Base-by-base conservation (phyloP, 2,113 vertebrate genomes). In the Semnornis frantzii region DNA sequence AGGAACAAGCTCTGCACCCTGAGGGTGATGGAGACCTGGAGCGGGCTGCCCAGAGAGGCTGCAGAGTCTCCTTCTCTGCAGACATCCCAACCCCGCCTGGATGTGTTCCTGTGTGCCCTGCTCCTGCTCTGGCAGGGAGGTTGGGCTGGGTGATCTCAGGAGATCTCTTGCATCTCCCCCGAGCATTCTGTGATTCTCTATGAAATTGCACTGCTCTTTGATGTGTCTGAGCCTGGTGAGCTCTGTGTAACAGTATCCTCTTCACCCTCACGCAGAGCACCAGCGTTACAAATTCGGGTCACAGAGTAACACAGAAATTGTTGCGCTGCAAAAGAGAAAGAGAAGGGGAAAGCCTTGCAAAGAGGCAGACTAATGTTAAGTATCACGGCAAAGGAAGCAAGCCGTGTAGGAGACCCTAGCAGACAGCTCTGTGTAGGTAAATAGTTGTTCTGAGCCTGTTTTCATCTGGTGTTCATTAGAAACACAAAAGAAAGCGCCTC, bases 401-500 rank as follows among this genome's bases (percentile, higher is more conserved):
- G 28, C 12, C 25, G 25, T 18, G 10, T 66, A 68, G 3, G 4
- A 86, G 33, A 92, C 46, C 44, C 52, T 75, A 70, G 42, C 3
- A 83, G 85, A 80, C 46, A 30, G 48, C 81, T 70, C 20, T 46
- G 64, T 76, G 52, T 91, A 92, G 85, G 68, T 90, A 92, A 91
- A 94, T 95, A 89, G 85, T 85, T 93, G 76, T 85, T 95, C 83
- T 95, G 55, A 92, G 91, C 44, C 50, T 52, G 34, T 94, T 92
- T 88, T 91, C 93, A 91, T 91, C 92, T 88, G 90, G 79, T 84
- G 34, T 87, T 96, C 88, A 88, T 95, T 93, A 94, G 69, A 73
- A 90, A 93, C 93, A 92, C 59, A 94, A 93, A 97, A 96, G 84
- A 93, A 93, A 92, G 15, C 65, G 95, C 90, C 86, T 93, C 71